Evolutionary conservation across 2,888 invertebrate species (phyloP).

Genomic region (Pasiphila rectangulata): DNA sequence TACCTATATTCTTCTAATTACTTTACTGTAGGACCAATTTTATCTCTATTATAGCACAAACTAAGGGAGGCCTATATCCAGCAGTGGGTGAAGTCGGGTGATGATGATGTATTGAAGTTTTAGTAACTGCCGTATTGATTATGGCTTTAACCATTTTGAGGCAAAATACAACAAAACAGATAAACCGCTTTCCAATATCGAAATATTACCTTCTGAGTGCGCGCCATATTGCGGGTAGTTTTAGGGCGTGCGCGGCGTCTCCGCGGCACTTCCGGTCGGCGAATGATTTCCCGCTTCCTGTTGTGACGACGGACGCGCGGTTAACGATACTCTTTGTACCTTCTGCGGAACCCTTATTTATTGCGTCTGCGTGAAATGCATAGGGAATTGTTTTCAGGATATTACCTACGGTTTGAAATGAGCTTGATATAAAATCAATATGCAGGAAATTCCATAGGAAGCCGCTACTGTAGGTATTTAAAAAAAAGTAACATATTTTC

Average conservation of each 20-base stretch:
- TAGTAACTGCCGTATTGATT: too few relatives aligned
- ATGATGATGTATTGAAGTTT: too few relatives aligned
- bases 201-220: slow-evolving; percentile 5
- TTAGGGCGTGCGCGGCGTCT: slow-evolving; percentile 54
- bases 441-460: not conserved
- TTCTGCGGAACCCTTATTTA: slow-evolving; percentile 52
- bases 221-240: slow-evolving; percentile 50
- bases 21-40: too few relatives aligned
- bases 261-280: slow-evolving; percentile 61
- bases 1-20: too few relatives aligned
- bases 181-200: too few relatives aligned
- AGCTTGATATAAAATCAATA: slow-evolving; percentile 8
- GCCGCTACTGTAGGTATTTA: too few relatives aligned
- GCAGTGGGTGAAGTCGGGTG: too few relatives aligned
- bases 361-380: slow-evolving; percentile 40
- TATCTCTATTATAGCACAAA: too few relatives aligned
- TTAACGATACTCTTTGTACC: slow-evolving; percentile 58
- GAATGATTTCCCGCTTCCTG: slow-evolving; percentile 74
- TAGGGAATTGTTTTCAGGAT: slow-evolving; percentile 16
- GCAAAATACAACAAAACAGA: too few relatives aligned
- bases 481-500: too few relatives aligned
- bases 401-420: slow-evolving; percentile 2
- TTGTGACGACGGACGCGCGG: slow-evolving; percentile 44
- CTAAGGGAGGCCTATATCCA: too few relatives aligned
- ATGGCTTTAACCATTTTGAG: too few relatives aligned